Evolutionary conservation across 2,113 vertebrate species (phyloP), one percentile per base, ranked within the genome.

Genomic region (Cyanistes caeruleus): DNA sequence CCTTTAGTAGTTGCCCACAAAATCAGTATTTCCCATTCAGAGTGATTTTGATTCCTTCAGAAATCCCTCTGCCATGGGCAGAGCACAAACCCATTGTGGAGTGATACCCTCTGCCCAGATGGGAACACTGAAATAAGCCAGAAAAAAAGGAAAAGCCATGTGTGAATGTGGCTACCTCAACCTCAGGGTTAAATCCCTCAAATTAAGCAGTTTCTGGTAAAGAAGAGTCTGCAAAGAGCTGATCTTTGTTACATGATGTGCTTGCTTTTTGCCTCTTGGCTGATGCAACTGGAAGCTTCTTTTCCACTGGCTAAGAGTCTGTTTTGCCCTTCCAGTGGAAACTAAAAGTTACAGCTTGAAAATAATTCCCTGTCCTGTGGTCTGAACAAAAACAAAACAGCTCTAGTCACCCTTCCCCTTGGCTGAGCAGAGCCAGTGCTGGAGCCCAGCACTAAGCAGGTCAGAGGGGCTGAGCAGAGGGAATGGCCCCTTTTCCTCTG

Each of bases 401-500:
- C 70, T 75, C 49, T n/a, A 7, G 52, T 82, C 58, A 3, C 23
- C 55, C 64, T 78, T 86, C 33, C 56, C 74, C 80, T 33, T 31
- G 79, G 65, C 22, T 59, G 79, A 73, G 82, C 6, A 44, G 74
- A 55, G 95, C 30, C 95, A 67, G 58, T 0, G n/a, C 41, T 24
- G 4, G 21, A 60, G 87, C 35, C 33, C 18, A 41, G 87, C 31
- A 75, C 14, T 55, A 93, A 95, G 35, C 79, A 84, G 95, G 97
- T 82, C 96, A 90, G 93, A 59, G 72, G 94, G 95, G 94, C 95
- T 91, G 68, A 91, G 95, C n/a, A 90, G 69, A 72, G 86, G 84
- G 97, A 96, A 94, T 59, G 96, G 97, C 93, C 97, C 98, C 96
- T 96, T 96, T 96, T 98, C 98, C 97, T 98, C 80, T 23, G 84